Evolutionary conservation across 1,140 invertebrate genomes (phyloP).

Genomic region (Cyclargus thomasi): DNA sequence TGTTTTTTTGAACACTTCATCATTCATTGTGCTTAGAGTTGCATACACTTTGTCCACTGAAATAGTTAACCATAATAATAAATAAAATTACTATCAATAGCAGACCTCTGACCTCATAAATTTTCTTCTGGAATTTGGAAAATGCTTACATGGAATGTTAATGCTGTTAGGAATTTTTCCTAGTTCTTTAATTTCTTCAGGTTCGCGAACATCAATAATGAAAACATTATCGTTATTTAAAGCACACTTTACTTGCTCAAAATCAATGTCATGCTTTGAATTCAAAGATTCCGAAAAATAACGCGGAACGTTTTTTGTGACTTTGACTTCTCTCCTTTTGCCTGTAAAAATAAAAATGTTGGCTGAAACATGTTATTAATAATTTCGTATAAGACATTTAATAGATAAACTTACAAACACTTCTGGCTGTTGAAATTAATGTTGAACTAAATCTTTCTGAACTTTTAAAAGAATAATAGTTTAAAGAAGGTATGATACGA

Average conservation of each 20-base stretch:
- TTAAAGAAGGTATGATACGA: background rate
- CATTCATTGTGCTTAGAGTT: conserved; percentile 60
- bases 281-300: background rate
- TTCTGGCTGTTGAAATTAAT: background rate
- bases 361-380: too few species aligned
- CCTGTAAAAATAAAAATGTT: background rate
- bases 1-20: conserved; percentile 66
- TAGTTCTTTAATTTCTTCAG: conserved; percentile 78
- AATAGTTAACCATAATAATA: conserved; percentile 27
- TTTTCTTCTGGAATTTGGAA: conserved; percentile 13
- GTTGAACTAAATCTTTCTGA: background rate
- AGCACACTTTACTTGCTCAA: conserved; percentile 19
- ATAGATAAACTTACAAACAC: background rate
- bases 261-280: conserved; percentile 39
- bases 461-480: background rate
- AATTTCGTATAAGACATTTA: too few species aligned
- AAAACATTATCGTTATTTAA: background rate
- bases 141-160: conserved; percentile 80
- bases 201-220: conserved; percentile 82
- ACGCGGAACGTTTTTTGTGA: background rate
- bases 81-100: too few species aligned
- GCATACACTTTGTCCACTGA: conserved; percentile 67
- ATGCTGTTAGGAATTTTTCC: conserved; percentile 81
- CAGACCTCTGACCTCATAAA: background rate
- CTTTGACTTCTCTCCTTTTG: background rate